Evolutionary conservation across 2,888 invertebrate genomes (phyloP), one percentile per base, ranked within the genome.

Genomic region (Eristalis tenax): DNA sequence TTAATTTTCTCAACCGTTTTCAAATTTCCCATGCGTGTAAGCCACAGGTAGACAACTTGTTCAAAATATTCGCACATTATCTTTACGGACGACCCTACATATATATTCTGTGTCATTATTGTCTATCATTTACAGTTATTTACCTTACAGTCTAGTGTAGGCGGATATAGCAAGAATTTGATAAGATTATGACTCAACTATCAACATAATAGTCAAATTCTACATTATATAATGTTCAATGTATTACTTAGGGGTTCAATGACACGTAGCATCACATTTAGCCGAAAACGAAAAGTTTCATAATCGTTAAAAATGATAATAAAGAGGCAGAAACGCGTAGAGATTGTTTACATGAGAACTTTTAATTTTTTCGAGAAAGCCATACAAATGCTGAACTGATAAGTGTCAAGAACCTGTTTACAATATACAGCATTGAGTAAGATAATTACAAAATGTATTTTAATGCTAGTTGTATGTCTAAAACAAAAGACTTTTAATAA

Each of bases 231-330:
- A 50, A 50, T 50, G 18, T 10, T 50, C 6, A 8, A 50, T 18
- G 43, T n/a, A 43, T n/a, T 43, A 15, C 8, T 50, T 50, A 18
- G 35, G 76, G 35, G 76, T 77, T 77, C 76, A 63, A 66, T 77
- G 68, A 77, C 76, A 61, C 71, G 61, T 8, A 26, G 59, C 40
- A 66, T 63, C 50, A 50, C 18, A 18, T 59, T 66, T 43, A 4
- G 1, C 32, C 50, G 18, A 18, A 18, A 50, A 8, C 8, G 1
- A 8, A 50, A 18, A 50, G 1, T 4, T 32, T 50, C 6, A 50
- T 8, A 8, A 8, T 8, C 1, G 15, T n/a, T 28, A 28, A 32
- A 28, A 28, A 28, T n/a, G 32, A 4, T n/a, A 61, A 15, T 26
- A 11, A 8, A 75, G 10, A 13, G n/a, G n/a, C n/a, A n/a, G n/a